Evolutionary conservation across 2,113 vertebrate species (phyloP).

Genomic region (Dasyurus viverrinus): DNA sequence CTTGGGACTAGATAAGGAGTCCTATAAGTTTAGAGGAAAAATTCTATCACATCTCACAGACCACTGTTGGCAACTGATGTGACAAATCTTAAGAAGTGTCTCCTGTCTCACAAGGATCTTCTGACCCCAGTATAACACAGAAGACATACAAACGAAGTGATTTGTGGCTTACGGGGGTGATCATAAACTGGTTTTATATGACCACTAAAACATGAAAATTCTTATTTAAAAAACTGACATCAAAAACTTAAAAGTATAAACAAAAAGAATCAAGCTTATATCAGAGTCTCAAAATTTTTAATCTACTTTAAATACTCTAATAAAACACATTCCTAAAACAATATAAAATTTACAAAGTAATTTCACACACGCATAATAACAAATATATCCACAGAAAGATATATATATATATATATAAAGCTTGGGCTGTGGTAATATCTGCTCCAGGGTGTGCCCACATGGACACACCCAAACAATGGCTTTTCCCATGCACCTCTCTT

Average conservation of each 20-base stretch:
- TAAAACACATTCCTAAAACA: background rate
- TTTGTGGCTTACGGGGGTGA: background rate
- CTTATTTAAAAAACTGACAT: slow-evolving; percentile 2
- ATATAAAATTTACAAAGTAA: background rate
- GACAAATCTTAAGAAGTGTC: background rate
- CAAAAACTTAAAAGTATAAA: slow-evolving; percentile 33
- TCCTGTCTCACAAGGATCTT: background rate
- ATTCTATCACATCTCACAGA: background rate
- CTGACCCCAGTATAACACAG: background rate
- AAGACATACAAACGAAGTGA: background rate
- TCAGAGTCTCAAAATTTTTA: background rate
- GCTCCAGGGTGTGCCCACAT: background rate
- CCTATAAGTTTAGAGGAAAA: background rate
- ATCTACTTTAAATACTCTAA: background rate
- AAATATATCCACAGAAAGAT: background rate
- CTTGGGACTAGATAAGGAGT: background rate
- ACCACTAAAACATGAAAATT: slow-evolving; percentile 5
- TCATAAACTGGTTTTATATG: background rate
- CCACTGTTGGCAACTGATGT: background rate
- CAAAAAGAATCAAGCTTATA: slow-evolving; percentile 24
- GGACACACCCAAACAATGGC: background rate
- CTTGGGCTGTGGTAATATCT: background rate
- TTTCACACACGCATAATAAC: background rate
- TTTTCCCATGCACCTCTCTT: background rate
- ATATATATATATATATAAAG: background rate